These are phyloP conservation scores for Naja naja DNA, from an alignment of 2,113 vertebrate species.

Conservation along the genomic window DNA sequence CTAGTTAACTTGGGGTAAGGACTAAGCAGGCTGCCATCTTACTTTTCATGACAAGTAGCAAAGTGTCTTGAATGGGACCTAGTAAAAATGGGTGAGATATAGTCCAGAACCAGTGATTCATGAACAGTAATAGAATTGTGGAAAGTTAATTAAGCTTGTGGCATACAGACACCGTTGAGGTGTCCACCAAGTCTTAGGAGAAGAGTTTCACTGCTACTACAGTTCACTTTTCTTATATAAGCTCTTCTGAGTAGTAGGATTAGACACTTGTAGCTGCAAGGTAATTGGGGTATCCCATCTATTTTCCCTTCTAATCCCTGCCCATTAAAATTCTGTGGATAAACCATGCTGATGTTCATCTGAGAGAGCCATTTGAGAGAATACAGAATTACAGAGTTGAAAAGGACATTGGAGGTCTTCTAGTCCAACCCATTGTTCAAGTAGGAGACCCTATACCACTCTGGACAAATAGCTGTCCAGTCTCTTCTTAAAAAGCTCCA, in stretches of 20 bases:
- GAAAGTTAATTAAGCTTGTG: not conserved
- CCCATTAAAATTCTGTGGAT: not conserved
- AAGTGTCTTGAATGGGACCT: not conserved
- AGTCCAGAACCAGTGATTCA: not conserved
- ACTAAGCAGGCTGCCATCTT: not conserved
- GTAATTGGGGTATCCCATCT: not conserved
- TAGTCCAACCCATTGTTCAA: too few species aligned
- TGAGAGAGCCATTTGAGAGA: not conserved
- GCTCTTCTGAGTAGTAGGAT: not conserved
- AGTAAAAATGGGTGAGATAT: not conserved
- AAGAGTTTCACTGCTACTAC: not conserved
- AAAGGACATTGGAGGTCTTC: too few species aligned
- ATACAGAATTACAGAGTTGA: too few species aligned
- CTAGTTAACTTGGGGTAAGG: not conserved
- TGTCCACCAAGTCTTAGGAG: not conserved
- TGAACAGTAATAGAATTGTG: not conserved
- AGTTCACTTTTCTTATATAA: not conserved
- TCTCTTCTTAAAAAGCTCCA: too few species aligned
- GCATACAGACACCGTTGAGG: not conserved
- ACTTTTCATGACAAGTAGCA: not conserved
- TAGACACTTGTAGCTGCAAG: not conserved
- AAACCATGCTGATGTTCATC: not conserved
- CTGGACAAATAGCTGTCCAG: too few species aligned
- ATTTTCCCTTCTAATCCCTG: not conserved
- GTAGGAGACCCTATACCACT: too few species aligned